Conservation (phyloP, 2,888 invertebrate species). For the Brachylomia viminalis region DNA sequence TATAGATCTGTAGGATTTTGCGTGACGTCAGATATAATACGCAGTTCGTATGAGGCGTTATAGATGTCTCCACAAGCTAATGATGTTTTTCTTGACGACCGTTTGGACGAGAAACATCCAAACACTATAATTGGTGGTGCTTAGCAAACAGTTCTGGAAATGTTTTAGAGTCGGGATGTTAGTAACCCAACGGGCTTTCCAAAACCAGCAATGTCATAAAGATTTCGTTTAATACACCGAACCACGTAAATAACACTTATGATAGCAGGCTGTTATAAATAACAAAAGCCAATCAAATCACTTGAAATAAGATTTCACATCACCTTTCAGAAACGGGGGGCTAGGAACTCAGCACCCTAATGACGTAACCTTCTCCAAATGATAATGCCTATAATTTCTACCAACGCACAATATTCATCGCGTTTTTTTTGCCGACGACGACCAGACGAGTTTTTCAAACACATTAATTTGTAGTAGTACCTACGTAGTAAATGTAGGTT, state of each 20-base stretch:
- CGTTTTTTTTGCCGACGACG: neutral
- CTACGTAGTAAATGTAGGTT: no score
- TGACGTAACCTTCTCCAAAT: neutral
- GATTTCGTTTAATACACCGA: neutral
- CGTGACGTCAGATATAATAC: neutral
- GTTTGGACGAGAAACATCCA: neutral
- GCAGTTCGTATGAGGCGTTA: neutral
- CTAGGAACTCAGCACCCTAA: neutral
- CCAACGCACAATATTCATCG: no score
- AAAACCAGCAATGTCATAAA: neutral
- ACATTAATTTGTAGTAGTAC: no score
- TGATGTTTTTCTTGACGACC: neutral
- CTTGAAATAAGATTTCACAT: neutral
- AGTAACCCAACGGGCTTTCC: neutral
- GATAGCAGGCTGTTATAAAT: neutral
- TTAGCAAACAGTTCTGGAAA: neutral
- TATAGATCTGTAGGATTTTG: neutral
- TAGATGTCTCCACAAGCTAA: neutral
- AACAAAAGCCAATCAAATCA: neutral
- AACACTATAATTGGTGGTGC: neutral
- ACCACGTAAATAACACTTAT: neutral
- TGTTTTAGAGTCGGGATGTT: neutral
- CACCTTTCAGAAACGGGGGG: neutral
- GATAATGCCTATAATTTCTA: neutral
- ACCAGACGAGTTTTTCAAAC: neutral